Base-by-base conservation (phyloP, 2,797 vertebrate species). In the Myotis myotis region DNA sequence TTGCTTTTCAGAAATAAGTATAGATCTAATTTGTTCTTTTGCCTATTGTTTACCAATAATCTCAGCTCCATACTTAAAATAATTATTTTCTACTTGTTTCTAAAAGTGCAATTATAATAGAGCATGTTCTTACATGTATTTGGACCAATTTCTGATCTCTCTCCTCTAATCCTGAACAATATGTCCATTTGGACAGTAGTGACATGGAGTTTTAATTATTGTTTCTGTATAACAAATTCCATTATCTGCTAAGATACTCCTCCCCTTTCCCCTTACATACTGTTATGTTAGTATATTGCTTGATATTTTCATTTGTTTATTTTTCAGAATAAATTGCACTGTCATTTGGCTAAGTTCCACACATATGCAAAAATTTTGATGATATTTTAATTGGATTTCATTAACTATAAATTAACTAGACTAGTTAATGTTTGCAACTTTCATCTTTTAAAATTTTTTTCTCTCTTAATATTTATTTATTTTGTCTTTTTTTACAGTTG, bases 301-400 rank as follows among this genome's bases (percentile, higher is more conserved):
- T 87, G 11, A 71, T 93, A 76, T 91, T 87, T 94, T 86, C 44
- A 80, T 85, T 90, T 89, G 64, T 80, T 87, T 74, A 86, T 62
- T 87, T 86, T 94, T 87, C 3, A 87, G 76, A 93, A 89, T 74
- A 94, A 88, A 94, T 91, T 82, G 84, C 38, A 68, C 55, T 72
- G 88, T 66, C 22, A 55, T 81, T 78, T 89, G 53, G 30, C 30
- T 90, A 88, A 82, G 1, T 79, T 94, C 17, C 41, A 70, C 4
- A 11, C 19, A 71, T 55, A 71, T 41, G 78, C 8, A 71, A 74
- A 78, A 53, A 33, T 53, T n/a, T 0, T 66, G 12, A 90, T 90
- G n/a, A 62, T 17, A 93, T 94, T 91, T 93, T 89, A 91, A 91
- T 51, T 83, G n/a, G 23, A 57, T 91, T 88, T 51, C 22, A 55